Evolutionary conservation across 2,797 vertebrate species (phyloP), one percentile per base, ranked within the genome.

Genomic region (Sebastes hubbsi): DNA sequence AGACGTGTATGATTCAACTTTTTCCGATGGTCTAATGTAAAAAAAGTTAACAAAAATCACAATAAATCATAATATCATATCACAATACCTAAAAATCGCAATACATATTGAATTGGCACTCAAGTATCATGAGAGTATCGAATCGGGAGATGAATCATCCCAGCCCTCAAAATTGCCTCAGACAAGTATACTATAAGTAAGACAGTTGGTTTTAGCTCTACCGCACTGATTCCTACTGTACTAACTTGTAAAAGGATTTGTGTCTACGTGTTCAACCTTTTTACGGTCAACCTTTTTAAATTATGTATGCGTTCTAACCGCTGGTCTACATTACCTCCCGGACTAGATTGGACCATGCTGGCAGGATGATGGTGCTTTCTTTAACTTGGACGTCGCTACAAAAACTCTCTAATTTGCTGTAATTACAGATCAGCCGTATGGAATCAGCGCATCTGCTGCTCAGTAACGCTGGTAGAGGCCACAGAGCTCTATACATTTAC

Each of bases 401-500:
- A 77, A 78, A 84, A 83, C 86, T 89, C 92, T 95, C 78, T 94
- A 80, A 92, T 95, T 94, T 94, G 49, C 82, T 6, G 10, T 95
- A 94, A 96, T 96, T 95, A 96, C 82, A 96, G 80, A 87, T 90
- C 42, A 49, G 79, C 74, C 25, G 27, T 91, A 93, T 87, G 72
- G 89, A 91, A 86, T 91, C 71, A 64, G 85, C 75, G 56, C 77
- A 85, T 89, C 77, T 87, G 82, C 80, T 59, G 25, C 81, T 87
- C 63, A 55, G 78, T 65, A 42, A 84, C 72, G 61, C 79, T 63
- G 63, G 63, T 27, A 60, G 54, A 75, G 62, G 75, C 87, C 78
- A 63, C 85, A 87, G 77, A 69, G 56, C 52, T 75, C 88, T 83
- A 76, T 93, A 93, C 88, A 75, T 93, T 84, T 75, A 81, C 73